Percentiles rank a stretch among this genome's conserved stretches.
Conservation (phyloP, 2,797 vertebrate genomes). For the Phalanger gymnotis region DNA sequence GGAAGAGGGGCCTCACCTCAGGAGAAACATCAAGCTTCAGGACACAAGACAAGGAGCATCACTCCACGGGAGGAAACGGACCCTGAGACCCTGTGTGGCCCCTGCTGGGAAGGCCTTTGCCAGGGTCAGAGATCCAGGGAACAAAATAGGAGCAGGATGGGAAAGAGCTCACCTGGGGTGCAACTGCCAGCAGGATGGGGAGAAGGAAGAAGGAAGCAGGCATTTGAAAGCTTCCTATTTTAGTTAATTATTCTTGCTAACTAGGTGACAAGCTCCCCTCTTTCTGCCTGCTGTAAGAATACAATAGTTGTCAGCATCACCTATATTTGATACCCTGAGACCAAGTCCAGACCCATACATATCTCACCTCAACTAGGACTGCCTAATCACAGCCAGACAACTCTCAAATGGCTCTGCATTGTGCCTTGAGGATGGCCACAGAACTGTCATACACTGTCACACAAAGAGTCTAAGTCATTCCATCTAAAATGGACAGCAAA, state of each 20-base stretch:
- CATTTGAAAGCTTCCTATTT: neutral
- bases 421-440: constrained; percentile 41
- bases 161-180: neutral
- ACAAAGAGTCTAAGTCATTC: constrained; percentile 73
- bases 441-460: constrained; percentile 52
- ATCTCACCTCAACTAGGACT: neutral
- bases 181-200: neutral
- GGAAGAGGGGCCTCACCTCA: too few species aligned
- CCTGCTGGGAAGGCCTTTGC: neutral
- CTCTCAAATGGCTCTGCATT: constrained; percentile 34
- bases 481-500: constrained; percentile 79
- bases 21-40: too few species aligned
- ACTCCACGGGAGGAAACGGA: too few species aligned
- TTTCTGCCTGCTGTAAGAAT: neutral
- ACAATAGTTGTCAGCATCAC: neutral
- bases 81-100: too few species aligned
- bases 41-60: neutral
- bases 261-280: neutral
- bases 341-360: neutral
- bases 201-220: neutral
- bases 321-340: neutral
- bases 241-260: neutral
- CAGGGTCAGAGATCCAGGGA: too few species aligned
- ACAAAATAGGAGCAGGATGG: neutral
- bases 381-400: neutral